These are phyloP conservation scores for western clawed frog (Xenopus tropicalis) DNA, from an alignment of 2,113 vertebrate species.

Conservation along the genomic window UCB_Xtro_10.0 CM004444.2:82989501-82990000, in stretches of 20 bases:
- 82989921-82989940: no score
- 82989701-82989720: background rate
- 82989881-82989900: no score
- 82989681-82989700: background rate
- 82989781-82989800: background rate
- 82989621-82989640: slow-evolving; percentile 17
- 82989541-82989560: no score
- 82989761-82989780: slow-evolving; percentile 1
- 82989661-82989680: slow-evolving; percentile 9
- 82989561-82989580: background rate
- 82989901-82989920: no score
- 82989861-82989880: no score
- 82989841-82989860: no score
- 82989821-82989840: no score
- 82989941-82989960: no score
- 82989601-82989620: background rate
- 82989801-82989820: slow-evolving; percentile 7
- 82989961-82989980: no score
- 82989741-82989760: slow-evolving; percentile 2
- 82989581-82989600: background rate
- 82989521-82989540: no score
- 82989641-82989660: slow-evolving; percentile 2
- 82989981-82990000: no score
- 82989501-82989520: no score
- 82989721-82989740: slow-evolving; percentile 7